These are phyloP conservation scores for Corythucha ciliata DNA, from an alignment of 2,888 invertebrate genomes.

Conservation along the genomic window DNA sequence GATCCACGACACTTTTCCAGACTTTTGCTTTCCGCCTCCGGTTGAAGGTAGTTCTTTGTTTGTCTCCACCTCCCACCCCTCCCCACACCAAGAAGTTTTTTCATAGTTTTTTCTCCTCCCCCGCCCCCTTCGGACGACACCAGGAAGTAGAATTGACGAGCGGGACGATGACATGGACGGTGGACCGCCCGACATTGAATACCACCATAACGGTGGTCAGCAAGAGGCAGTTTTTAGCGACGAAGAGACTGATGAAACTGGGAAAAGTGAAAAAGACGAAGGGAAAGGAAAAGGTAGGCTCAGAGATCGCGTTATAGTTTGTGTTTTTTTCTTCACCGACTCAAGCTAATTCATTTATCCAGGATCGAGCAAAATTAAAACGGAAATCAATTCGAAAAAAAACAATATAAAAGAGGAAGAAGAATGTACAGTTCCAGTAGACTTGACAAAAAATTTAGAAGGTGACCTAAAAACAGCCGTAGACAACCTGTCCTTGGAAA, in stretches of 20 bases:
- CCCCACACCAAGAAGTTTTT: not conserved
- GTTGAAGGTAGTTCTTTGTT: slow-evolving; percentile 44
- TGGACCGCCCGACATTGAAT: slow-evolving; percentile 36
- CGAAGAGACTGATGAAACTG: slow-evolving; percentile 52
- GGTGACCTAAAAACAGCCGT: slow-evolving; percentile 50
- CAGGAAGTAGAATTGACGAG: slow-evolving; percentile 32
- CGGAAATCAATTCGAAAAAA: slow-evolving; percentile 17
- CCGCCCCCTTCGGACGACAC: not conserved
- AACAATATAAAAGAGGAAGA: slow-evolving; percentile 26
- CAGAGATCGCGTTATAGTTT: slow-evolving; percentile 7
- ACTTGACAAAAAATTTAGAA: slow-evolving; percentile 45
- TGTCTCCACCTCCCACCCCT: not conserved
- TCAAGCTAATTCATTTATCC: slow-evolving; percentile 41
- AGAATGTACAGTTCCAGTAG: slow-evolving; percentile 37
- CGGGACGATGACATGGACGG: slow-evolving; percentile 28
- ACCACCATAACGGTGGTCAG: slow-evolving; percentile 43
- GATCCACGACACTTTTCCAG: slow-evolving; percentile 82
- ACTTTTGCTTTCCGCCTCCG: slow-evolving; percentile 62
- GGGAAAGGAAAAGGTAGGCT: slow-evolving; percentile 20
- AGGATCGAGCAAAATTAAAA: slow-evolving; percentile 28
- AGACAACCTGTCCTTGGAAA: slow-evolving; percentile 50
- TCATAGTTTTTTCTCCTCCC: not conserved
- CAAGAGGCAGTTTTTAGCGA: slow-evolving; percentile 75
- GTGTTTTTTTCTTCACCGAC: slow-evolving; percentile 35
- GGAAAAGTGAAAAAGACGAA: slow-evolving; percentile 24